Evolutionary conservation across 2,797 vertebrate genomes (phyloP).

Genomic region (Microctenopoma lineatum): DNA sequence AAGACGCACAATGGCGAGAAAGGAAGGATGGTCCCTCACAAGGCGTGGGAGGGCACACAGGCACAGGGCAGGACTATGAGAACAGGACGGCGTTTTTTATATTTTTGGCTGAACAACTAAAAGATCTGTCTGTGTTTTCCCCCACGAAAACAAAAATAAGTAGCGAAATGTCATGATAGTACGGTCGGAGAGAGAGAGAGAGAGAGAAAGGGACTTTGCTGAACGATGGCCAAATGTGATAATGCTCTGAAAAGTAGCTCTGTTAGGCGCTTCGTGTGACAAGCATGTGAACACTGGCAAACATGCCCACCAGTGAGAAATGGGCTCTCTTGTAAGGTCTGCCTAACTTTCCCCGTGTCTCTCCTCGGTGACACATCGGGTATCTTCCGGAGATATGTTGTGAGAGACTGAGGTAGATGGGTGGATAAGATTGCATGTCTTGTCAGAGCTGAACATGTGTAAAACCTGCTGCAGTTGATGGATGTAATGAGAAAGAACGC

Average conservation of each 20-base stretch:
- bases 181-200: constrained; percentile 49
- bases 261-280: constrained; percentile 53
- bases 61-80: constrained; percentile 42
- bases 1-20: constrained; percentile 66
- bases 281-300: constrained; percentile 62
- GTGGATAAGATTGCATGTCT: constrained; percentile 69
- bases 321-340: constrained; percentile 33
- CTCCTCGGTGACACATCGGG: constrained; percentile 55
- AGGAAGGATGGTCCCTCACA: constrained; percentile 34
- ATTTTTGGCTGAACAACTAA: constrained; percentile 60
- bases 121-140: constrained; percentile 41
- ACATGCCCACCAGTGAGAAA: constrained; percentile 42
- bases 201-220: constrained; percentile 56
- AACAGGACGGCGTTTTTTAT: constrained; percentile 28
- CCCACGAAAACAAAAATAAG: constrained; percentile 31
- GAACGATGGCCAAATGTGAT: constrained; percentile 80
- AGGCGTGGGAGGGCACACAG: constrained; percentile 50
- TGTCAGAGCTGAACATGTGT: constrained; percentile 72
- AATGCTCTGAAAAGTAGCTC: constrained; percentile 71
- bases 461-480: constrained; percentile 53
- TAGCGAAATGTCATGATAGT: constrained; percentile 73
- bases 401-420: constrained; percentile 59
- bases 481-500: constrained; percentile 49
- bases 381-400: constrained; percentile 60
- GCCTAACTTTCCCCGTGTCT: constrained; percentile 29